Percentiles rank a stretch among this genome's conserved stretches.
Evolutionary conservation across 2,888 invertebrate species (phyloP).

Genomic region (Leucophora obtusa): DNA sequence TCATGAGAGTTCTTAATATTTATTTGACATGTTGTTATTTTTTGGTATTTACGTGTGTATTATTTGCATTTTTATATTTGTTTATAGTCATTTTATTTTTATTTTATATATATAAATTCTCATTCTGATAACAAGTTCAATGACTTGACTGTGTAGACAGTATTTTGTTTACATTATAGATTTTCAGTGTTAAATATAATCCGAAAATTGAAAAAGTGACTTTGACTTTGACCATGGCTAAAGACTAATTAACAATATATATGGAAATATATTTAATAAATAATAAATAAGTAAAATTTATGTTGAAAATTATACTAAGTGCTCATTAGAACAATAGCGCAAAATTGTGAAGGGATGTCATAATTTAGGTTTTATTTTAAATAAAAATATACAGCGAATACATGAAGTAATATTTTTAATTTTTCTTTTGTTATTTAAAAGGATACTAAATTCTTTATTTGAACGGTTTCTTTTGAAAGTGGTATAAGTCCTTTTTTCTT

Average conservation of each 20-base stretch:
- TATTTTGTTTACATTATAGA: not conserved
- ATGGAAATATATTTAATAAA: too few relatives aligned
- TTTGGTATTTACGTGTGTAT: slow-evolving; percentile 2
- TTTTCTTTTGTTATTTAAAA: not conserved
- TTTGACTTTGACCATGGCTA: slow-evolving; percentile 53
- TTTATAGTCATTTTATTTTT: too few relatives aligned
- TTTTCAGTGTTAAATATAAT: slow-evolving; percentile 2
- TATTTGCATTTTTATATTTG: slow-evolving; percentile 3
- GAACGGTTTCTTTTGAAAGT: too few relatives aligned
- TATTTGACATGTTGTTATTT: not conserved
- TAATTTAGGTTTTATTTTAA: too few relatives aligned
- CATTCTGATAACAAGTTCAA: not conserved
- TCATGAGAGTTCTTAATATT: not conserved
- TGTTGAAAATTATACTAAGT: too few relatives aligned
- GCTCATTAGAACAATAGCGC: too few relatives aligned
- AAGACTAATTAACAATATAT: not conserved
- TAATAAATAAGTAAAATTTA: too few relatives aligned
- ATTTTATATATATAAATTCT: not conserved
- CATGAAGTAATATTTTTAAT: not conserved
- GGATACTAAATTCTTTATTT: not conserved
- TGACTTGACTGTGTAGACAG: not conserved
- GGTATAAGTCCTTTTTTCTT: too few relatives aligned
- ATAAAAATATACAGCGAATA: too few relatives aligned
- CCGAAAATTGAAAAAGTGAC: slow-evolving; percentile 10
- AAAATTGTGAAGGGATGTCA: too few relatives aligned